These are phyloP conservation scores for Mohoua ochrocephala DNA, from an alignment of 2,113 vertebrate genomes.

Conservation along the genomic window DNA sequence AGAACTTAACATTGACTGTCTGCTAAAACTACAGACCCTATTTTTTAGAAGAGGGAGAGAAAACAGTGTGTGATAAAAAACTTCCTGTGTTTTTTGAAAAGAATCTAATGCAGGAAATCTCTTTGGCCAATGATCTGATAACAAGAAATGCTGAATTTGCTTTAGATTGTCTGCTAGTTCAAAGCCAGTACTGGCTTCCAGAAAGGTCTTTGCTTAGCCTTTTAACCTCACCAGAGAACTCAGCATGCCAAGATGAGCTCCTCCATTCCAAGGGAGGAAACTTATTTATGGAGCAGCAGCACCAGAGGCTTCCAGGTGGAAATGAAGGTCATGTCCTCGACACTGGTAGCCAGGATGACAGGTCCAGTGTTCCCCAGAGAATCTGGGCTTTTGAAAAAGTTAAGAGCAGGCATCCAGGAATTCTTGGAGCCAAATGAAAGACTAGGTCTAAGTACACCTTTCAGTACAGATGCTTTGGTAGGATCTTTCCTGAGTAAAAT, in stretches of 20 bases:
- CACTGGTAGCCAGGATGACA: not conserved
- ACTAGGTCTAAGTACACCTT: not conserved
- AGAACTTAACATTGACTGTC: not conserved
- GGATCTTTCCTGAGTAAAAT: not conserved
- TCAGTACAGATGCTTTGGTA: not conserved
- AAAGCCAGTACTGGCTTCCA: not conserved
- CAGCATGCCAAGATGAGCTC: not conserved
- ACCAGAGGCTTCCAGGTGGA: not conserved
- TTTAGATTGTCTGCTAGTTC: not conserved
- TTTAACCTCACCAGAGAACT: not conserved
- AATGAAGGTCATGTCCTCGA: not conserved
- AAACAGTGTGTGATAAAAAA: not conserved
- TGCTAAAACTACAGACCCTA: not conserved
- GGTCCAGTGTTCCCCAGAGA: not conserved
- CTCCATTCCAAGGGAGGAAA: no score
- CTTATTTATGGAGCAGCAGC: not conserved
- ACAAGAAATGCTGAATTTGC: not conserved
- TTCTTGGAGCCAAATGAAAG: not conserved
- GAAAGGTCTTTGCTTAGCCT: not conserved
- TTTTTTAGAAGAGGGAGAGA: not conserved
- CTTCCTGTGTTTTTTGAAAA: not conserved
- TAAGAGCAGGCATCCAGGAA: not conserved
- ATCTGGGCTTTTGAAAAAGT: not conserved
- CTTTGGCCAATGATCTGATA: not conserved
- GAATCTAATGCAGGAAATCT: not conserved